Percentiles rank a stretch among this genome's conserved stretches.
Evolutionary conservation across 2,113 vertebrate genomes (phyloP).

Genomic region (Pangasianodon gigas): DNA sequence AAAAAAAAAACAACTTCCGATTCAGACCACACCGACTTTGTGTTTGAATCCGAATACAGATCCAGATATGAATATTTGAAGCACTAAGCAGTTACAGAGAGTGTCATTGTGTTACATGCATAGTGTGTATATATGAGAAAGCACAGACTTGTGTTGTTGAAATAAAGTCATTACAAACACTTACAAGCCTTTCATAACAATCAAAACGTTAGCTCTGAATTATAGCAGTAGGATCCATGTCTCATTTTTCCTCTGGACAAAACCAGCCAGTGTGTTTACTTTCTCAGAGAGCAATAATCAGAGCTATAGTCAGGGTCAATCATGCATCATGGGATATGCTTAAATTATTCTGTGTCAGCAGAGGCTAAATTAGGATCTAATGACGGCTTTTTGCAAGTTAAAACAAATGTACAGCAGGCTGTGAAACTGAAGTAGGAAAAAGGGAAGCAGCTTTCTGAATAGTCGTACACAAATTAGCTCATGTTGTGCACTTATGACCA

Average conservation of each 20-base stretch:
- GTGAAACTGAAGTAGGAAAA: conserved; percentile 26
- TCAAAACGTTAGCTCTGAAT: neutral
- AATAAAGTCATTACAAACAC: neutral
- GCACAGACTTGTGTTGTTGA: neutral
- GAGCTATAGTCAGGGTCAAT: conserved; percentile 42
- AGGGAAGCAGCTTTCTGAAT: conserved; percentile 20
- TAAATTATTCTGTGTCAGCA: conserved; percentile 48
- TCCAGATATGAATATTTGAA: neutral
- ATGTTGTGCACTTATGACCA: conserved; percentile 29
- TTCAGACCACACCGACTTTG: neutral
- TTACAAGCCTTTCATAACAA: neutral
- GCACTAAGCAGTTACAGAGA: too few relatives aligned
- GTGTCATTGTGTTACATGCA: neutral
- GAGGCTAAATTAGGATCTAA: conserved; percentile 42
- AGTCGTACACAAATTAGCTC: conserved; percentile 20
- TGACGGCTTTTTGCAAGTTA: conserved; percentile 47
- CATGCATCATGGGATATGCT: conserved; percentile 38
- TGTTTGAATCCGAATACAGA: neutral
- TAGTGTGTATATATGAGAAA: neutral
- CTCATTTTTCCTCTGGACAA: neutral
- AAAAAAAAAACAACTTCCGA: neutral
- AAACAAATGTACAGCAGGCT: conserved; percentile 40
- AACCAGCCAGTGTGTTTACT: conserved; percentile 20
- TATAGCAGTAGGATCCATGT: neutral
- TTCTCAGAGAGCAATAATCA: conserved; percentile 41